These are phyloP conservation scores for Calidris pugnax DNA, from an alignment of 2,113 vertebrate species.

Conservation along the genomic window DNA sequence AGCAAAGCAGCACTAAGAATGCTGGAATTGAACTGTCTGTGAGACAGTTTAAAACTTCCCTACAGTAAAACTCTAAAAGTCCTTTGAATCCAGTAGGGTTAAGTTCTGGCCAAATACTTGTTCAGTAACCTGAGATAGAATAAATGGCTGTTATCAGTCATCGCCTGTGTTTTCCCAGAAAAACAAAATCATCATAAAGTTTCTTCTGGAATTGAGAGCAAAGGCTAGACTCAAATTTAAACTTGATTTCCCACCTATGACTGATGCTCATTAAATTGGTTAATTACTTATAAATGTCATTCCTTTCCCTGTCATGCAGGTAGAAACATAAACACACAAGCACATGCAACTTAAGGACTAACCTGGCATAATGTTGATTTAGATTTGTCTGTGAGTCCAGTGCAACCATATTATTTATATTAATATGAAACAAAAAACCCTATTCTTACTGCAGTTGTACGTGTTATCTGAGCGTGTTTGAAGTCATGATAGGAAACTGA, in stretches of 20 bases:
- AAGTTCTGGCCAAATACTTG: slow-evolving; percentile 33
- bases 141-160: slow-evolving; percentile 13
- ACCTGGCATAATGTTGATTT: not conserved
- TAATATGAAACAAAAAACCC: not conserved
- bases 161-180: not conserved
- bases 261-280: not conserved
- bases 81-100: not conserved
- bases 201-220: not conserved
- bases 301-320: not conserved
- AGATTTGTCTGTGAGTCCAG: not conserved
- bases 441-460: not conserved
- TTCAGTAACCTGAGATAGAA: not conserved
- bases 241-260: not conserved
- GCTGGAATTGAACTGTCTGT: not conserved
- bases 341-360: not conserved
- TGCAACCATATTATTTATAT: not conserved
- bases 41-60: not conserved
- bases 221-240: slow-evolving; percentile 25
- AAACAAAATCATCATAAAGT: not conserved
- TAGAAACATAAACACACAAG: not conserved
- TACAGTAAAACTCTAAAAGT: not conserved
- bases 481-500: not conserved
- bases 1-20: not conserved
- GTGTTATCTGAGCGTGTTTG: not conserved
- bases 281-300: slow-evolving; percentile 11